Evolutionary conservation across 2,888 invertebrate species (phyloP).

Genomic region (Alentia gelatinosa): DNA sequence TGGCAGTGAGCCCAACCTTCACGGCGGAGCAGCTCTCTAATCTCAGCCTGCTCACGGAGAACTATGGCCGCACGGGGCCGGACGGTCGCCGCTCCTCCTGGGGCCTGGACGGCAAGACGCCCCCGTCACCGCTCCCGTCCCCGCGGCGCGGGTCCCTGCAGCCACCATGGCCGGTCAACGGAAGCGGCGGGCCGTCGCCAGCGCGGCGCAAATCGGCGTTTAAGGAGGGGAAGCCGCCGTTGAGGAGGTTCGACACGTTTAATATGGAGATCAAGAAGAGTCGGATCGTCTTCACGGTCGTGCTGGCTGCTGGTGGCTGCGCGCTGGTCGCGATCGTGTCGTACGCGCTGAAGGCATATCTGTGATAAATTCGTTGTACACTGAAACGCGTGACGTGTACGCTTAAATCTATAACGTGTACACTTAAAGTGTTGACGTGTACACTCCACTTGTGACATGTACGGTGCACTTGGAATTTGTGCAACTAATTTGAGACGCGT

Average conservation of each 20-base stretch:
- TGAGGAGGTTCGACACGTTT: constrained; percentile 30
- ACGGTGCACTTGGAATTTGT: too few relatives aligned
- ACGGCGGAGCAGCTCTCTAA: background rate
- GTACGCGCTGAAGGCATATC: background rate
- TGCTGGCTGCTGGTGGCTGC: constrained; percentile 9
- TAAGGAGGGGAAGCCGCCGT: constrained; percentile 42
- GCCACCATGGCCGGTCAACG: background rate
- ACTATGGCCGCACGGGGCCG: constrained; percentile 3
- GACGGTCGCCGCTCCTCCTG: background rate
- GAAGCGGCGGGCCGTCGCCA: background rate
- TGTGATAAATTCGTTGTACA: constrained; percentile 23
- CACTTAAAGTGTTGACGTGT: too few relatives aligned
- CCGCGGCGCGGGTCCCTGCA: background rate
- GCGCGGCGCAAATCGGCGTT: constrained; percentile 7
- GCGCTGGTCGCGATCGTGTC: constrained; percentile 18
- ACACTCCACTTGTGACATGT: too few relatives aligned
- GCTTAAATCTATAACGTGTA: too few relatives aligned
- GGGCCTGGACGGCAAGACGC: background rate
- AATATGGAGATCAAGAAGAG: constrained; percentile 28
- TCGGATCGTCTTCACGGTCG: constrained; percentile 16
- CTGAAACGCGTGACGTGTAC: too few relatives aligned
- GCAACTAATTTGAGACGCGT: too few relatives aligned
- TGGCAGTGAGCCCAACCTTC: constrained; percentile 2
- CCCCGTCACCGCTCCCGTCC: background rate
- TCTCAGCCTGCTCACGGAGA: constrained; percentile 17